Base-by-base conservation (phyloP, 2,888 invertebrate genomes). In the Laothoe populi region DNA sequence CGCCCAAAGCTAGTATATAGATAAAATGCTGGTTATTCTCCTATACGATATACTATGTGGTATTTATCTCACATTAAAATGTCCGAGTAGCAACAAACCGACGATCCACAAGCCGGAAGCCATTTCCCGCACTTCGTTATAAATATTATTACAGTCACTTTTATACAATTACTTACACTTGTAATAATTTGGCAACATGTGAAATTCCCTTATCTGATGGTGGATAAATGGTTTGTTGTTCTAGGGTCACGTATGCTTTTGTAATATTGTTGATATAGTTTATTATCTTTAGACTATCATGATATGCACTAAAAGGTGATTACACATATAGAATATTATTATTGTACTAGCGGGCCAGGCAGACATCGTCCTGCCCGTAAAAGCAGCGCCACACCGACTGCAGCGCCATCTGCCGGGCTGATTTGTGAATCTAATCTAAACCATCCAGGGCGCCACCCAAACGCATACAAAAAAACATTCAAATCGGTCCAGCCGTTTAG, bases 31-130 rank as follows among this genome's bases (percentile, higher is more conserved):
- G n/a, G n/a, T n/a, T n/a, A 2, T 40, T 40, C 7, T n/a, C 1
- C 16, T n/a, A 49, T 19, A 31, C 1, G n/a, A 48, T n/a, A 48
- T 35, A 53, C 31, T 11, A 53, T 35, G 11, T 4, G 19, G 4
- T 16, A 49, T 19, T 4, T 46, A 58, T 62, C 86, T 85, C 81
- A 87, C 86, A 73, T 82, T 77, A 24, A 74, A 67, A 64, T 68
- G 77, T 58, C 77, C 69, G 58, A 84, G 67, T 13, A 86, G 65
- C 44, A 84, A 64, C 4, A 83, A 62, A 46, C 70, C 73, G 64
- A 73, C 69, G 38, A 80, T 63, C 82, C 81, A 85, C 73, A 75
- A 73, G 40, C 75, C 69, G 60, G 77, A 71, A 64, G 81, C 76
- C 86, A 87, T 87, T 69, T 72, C 63, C 57, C 40, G 64, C 60